Conservation (phyloP, 2,888 invertebrate species). For the Ophion slaviceki region DNA sequence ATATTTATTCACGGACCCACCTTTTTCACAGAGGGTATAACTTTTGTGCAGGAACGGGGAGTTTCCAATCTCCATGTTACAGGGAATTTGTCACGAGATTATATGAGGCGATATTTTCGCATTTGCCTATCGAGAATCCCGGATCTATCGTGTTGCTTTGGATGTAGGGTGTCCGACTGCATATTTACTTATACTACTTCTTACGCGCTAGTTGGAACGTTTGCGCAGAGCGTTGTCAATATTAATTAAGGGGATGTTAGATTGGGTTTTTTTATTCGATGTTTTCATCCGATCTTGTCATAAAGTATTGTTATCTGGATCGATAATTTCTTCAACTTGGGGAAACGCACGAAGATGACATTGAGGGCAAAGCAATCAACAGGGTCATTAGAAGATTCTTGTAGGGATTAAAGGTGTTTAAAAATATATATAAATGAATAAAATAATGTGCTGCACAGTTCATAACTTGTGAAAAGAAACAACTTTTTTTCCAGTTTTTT, state of each 20-base stretch:
- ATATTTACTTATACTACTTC: neutral
- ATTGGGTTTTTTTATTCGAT: neutral
- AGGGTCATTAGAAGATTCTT: neutral
- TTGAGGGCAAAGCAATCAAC: neutral
- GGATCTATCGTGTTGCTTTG: neutral
- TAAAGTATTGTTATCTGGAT: neutral
- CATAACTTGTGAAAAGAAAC: no score
- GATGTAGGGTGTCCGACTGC: neutral
- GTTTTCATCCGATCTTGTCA: neutral
- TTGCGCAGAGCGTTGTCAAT: neutral
- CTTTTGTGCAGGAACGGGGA: neutral
- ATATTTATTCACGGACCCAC: neutral
- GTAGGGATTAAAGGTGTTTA: neutral
- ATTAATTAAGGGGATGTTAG: neutral
- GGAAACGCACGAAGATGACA: neutral
- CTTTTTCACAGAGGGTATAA: neutral
- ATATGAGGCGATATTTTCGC: neutral
- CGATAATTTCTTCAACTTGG: neutral
- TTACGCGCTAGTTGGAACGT: neutral
- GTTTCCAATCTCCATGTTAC: neutral
- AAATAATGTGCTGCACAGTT: no score
- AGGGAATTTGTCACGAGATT: conserved; percentile 18
- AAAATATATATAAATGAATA: no score
- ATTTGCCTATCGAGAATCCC: neutral
- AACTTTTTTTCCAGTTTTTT: no score